phyloP scores from a whole-genome alignment of 1,140 invertebrate genomes.

The Drosophila santomea region DNA sequence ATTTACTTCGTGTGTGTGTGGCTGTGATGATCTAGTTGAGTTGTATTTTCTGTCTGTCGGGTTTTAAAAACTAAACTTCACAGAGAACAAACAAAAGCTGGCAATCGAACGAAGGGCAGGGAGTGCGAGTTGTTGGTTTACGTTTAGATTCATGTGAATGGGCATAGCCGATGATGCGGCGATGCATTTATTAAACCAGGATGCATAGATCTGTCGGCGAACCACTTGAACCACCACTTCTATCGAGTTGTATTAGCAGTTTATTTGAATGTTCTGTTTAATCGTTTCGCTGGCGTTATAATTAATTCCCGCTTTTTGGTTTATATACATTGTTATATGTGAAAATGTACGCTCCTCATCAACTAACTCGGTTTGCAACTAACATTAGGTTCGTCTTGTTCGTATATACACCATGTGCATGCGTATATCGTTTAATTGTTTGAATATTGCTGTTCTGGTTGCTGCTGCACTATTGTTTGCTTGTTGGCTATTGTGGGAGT shows the following conservation, averaged over 20 bases:
- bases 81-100: slow-evolving; percentile 12
- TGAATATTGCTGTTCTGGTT: slow-evolving; percentile 38
- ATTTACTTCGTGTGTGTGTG: slow-evolving; percentile 13
- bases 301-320: slow-evolving; percentile 35
- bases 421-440: slow-evolving; percentile 45
- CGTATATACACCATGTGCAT: slow-evolving; percentile 38
- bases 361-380: slow-evolving; percentile 4
- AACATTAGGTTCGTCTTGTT: slow-evolving; percentile 27
- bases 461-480: slow-evolving; percentile 19
- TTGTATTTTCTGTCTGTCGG: neutral
- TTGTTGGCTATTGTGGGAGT: slow-evolving; percentile 42
- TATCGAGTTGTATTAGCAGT: slow-evolving; percentile 3
- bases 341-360: slow-evolving; percentile 24
- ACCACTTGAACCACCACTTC: slow-evolving; percentile 4
- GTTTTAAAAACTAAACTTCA: slow-evolving; percentile 35
- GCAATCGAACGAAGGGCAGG: slow-evolving; percentile 14
- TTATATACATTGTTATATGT: slow-evolving; percentile 28
- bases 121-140: slow-evolving; percentile 1
- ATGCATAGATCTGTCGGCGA: neutral
- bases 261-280: slow-evolving; percentile 7
- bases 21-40: slow-evolving; percentile 3
- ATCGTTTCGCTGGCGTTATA: slow-evolving; percentile 5
- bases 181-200: neutral
- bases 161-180: neutral
- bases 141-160: neutral